Evolutionary conservation across 2,113 vertebrate species (phyloP), one percentile per base, ranked within the genome.

Genomic region (Oryzias melastigma): DNA sequence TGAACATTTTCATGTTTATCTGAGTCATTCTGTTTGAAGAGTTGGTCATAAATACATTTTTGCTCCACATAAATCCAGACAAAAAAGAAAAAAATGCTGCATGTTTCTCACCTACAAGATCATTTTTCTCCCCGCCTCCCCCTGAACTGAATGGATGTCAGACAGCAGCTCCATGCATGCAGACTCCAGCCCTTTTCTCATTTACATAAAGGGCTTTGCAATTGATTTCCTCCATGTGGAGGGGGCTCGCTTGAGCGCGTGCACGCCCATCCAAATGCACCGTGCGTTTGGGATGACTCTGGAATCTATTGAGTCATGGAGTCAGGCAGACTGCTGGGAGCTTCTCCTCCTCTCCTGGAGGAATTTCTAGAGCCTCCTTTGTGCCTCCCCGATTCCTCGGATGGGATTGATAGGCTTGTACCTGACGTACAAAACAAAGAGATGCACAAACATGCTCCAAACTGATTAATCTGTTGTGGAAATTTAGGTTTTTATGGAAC

Each of bases 231-330:
- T 40, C 57, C 68, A 59, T 62, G 77, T 66, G 35, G 40, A 71
- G 72, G 73, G 56, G 81, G 70, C 75, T 81, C 48, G 44, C 63
- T 44, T 41, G 54, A 62, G 65, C 67, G 55, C 64, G 63, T 68
- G 61, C 66, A 58, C 78, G 60, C 65, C 68, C 64, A 73, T 85
- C 75, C 61, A 60, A 77, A 85, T 76, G 70, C 75, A 53, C 83
- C 69, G 71, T 64, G 80, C 72, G 75, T 88, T 63, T 62, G 43
- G 55, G 77, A 89, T 87, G 77, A 88, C 75, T 66, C 71, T 53
- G 65, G 65, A 52, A 73, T 67, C 49, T 58, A 74, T 50, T 49
- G 75, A 83, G 78, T 80, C 69, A 61, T 71, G 72, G 43, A 24
- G 54, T 13, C 40, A 52, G 62, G 41, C 48, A 45, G 63, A 51